These are phyloP conservation scores for Drosophila parabipectinata DNA, from an alignment of 1,140 invertebrate genomes.

Conservation along the genomic window DNA sequence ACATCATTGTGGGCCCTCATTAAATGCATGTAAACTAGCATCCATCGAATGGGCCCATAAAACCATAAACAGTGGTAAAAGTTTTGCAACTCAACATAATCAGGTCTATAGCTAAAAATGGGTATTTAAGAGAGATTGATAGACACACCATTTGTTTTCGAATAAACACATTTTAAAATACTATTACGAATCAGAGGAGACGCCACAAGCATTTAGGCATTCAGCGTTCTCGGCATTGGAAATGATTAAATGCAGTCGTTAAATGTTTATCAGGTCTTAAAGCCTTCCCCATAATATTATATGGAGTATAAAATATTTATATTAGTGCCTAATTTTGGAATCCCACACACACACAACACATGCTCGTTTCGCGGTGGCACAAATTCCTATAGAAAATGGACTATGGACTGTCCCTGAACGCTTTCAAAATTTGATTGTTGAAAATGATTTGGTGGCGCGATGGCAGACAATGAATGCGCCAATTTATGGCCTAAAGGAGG, in stretches of 20 bases:
- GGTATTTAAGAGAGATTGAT: slow-evolving; percentile 1
- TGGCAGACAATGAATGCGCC: slow-evolving; percentile 52
- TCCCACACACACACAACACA: background rate
- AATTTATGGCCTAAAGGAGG: slow-evolving; percentile 57
- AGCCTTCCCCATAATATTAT: slow-evolving; percentile 17
- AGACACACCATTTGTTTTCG: background rate
- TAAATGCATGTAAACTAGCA: slow-evolving; percentile 64
- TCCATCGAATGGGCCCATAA: slow-evolving; percentile 52
- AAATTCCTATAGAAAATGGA: slow-evolving; percentile 10
- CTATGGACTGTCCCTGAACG: slow-evolving; percentile 29
- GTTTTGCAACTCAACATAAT: slow-evolving; percentile 12
- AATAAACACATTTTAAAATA: background rate
- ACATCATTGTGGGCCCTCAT: slow-evolving; percentile 48
- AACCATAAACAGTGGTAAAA: slow-evolving; percentile 35
- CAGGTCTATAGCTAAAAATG: background rate
- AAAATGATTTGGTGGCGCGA: slow-evolving; percentile 40
- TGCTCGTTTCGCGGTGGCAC: background rate
- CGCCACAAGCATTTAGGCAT: background rate
- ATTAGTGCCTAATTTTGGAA: slow-evolving; percentile 22
- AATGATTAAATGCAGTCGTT: slow-evolving; percentile 26
- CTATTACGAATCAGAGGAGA: background rate
- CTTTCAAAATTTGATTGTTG: slow-evolving; percentile 51
- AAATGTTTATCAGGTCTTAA: slow-evolving; percentile 34
- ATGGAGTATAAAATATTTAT: slow-evolving; percentile 28
- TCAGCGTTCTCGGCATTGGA: background rate